Evolutionary conservation across 2,888 invertebrate genomes (phyloP).

Genomic region (Cantharis nigra): DNA sequence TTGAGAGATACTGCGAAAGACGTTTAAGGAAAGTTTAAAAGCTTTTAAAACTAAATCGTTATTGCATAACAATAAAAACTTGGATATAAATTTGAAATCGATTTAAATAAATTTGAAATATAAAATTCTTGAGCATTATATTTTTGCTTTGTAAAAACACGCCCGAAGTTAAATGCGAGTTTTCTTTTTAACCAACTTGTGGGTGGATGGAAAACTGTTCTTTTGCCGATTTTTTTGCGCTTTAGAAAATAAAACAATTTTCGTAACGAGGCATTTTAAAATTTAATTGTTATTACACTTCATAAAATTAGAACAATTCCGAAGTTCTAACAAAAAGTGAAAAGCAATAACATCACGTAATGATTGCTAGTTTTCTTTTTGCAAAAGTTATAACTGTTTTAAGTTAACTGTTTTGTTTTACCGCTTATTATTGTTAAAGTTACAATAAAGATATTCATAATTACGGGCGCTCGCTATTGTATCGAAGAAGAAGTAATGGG

Average conservation of each 20-base stretch:
- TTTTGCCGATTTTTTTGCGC: conserved; percentile 9
- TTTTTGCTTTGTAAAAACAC: conserved; percentile 11
- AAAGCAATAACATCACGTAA: not conserved
- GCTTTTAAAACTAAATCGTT: not conserved
- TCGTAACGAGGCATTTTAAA: not conserved
- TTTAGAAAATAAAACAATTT: not conserved
- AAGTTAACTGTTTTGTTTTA: not conserved
- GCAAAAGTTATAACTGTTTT: not conserved
- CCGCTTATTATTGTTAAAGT: not conserved
- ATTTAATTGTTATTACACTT: not conserved
- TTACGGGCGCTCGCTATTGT: conserved; percentile 16
- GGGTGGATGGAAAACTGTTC: conserved; percentile 14
- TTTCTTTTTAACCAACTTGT: not conserved
- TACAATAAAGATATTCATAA: conserved; percentile 4
- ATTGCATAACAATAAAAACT: not conserved
- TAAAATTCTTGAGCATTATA: not conserved
- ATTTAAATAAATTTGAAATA: not conserved
- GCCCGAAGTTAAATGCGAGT: not conserved
- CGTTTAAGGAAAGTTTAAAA: not conserved
- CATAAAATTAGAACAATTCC: not conserved
- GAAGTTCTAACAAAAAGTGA: not conserved
- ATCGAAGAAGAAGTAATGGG: not conserved
- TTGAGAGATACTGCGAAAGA: no score
- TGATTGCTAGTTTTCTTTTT: not conserved
- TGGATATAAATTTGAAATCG: not conserved